phyloP scores from a whole-genome alignment of 2,888 invertebrate genomes.

The Sphinx pinastri region DNA sequence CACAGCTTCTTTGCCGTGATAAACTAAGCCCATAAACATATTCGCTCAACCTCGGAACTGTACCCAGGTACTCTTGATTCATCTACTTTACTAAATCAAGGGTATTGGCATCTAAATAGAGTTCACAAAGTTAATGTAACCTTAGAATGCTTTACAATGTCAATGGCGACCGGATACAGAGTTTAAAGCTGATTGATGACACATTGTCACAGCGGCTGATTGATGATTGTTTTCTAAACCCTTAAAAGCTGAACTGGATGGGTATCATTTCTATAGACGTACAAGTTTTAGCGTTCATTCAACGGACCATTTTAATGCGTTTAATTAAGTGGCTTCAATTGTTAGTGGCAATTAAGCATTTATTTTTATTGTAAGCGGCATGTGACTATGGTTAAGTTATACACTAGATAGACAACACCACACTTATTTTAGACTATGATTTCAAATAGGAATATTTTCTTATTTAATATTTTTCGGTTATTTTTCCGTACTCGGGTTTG shows the following conservation, averaged over 20 bases:
- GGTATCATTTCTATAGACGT: slow-evolving; percentile 25
- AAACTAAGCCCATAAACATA: too few relatives aligned
- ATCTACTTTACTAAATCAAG: too few relatives aligned
- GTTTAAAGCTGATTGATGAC: slow-evolving; percentile 63
- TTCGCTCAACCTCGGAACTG: too few relatives aligned
- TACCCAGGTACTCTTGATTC: too few relatives aligned
- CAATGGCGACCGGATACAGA: slow-evolving; percentile 42
- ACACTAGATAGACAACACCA: too few relatives aligned
- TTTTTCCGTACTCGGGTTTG: too few relatives aligned
- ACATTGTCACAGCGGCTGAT: slow-evolving; percentile 62
- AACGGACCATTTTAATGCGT: slow-evolving; percentile 38
- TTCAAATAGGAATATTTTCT: too few relatives aligned
- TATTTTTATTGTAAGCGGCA: neutral
- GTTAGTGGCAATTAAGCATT: slow-evolving; percentile 4
- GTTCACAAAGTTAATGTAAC: slow-evolving; percentile 32
- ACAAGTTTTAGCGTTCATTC: slow-evolving; percentile 22
- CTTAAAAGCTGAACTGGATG: slow-evolving; percentile 37
- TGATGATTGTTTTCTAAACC: slow-evolving; percentile 52
- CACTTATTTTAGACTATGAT: too few relatives aligned
- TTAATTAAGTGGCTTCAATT: slow-evolving; percentile 27
- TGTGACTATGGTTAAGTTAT: too few relatives aligned
- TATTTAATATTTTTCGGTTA: too few relatives aligned
- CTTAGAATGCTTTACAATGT: slow-evolving; percentile 8
- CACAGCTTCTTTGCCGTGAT: too few relatives aligned
- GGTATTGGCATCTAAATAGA: slow-evolving; percentile 30